These are phyloP conservation scores for Diachrysia chrysitis DNA, from an alignment of 2,888 invertebrate species.

Conservation along the genomic window DNA sequence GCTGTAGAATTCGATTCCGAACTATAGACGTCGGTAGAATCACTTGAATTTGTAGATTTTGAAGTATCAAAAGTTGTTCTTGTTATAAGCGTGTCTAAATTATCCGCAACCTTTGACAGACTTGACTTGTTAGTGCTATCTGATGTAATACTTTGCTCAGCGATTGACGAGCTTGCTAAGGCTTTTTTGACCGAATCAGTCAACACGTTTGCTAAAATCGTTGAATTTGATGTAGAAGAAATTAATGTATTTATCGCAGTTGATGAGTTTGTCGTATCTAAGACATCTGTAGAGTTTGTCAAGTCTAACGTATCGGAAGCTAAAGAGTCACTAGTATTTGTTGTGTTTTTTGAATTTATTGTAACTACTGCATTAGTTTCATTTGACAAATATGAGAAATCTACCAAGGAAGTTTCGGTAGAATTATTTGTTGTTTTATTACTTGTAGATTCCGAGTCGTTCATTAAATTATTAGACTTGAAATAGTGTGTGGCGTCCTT, in stretches of 20 bases:
- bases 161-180: constrained; percentile 12
- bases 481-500: constrained; percentile 15
- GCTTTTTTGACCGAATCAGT: constrained; percentile 7
- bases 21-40: not conserved
- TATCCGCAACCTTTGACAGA: not conserved
- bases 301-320: constrained; percentile 12
- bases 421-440: not conserved
- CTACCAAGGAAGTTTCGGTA: not conserved
- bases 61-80: constrained; percentile 1
- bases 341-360: constrained; percentile 14
- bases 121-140: constrained; percentile 24
- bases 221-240: constrained; percentile 20
- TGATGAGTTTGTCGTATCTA: not conserved
- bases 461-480: constrained; percentile 18
- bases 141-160: constrained; percentile 13
- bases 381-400: not conserved
- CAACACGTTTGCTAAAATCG: constrained; percentile 14
- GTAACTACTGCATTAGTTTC: not conserved
- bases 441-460: not conserved
- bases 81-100: not conserved
- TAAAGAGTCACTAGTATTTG: constrained; percentile 11
- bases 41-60: not conserved
- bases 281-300: constrained; percentile 13
- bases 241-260: not conserved
- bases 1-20: constrained; percentile 1